Evolutionary conservation across 2,797 vertebrate species (phyloP).

Genomic region (Sparus aurata): DNA sequence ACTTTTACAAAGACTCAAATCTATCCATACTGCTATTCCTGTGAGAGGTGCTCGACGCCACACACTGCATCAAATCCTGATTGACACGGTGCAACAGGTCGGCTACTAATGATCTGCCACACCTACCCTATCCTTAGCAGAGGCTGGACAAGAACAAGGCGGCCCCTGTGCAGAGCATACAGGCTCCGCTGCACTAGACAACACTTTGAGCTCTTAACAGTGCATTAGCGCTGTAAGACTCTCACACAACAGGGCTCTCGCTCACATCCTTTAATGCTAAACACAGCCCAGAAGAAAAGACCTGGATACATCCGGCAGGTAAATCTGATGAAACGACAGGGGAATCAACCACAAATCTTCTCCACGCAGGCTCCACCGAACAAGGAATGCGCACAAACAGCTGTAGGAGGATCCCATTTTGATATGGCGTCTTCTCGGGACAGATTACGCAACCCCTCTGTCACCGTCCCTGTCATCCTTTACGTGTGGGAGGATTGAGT

Average conservation of each 20-base stretch:
- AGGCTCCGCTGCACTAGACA: slow-evolving; percentile 16
- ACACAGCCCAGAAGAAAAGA: slow-evolving; percentile 36
- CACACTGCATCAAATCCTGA: slow-evolving; percentile 21
- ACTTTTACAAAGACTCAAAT: not conserved
- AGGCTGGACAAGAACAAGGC: slow-evolving; percentile 20
- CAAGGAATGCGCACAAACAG: slow-evolving; percentile 38
- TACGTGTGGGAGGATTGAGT: slow-evolving; percentile 55
- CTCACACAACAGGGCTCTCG: slow-evolving; percentile 11
- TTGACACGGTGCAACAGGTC: slow-evolving; percentile 32
- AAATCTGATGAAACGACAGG: slow-evolving; percentile 57
- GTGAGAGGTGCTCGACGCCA: not conserved
- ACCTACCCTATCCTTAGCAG: not conserved
- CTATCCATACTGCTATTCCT: not conserved
- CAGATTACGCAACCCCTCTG: slow-evolving; percentile 66
- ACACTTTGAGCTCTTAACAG: slow-evolving; percentile 40
- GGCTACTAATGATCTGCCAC: slow-evolving; percentile 31
- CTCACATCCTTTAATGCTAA: slow-evolving; percentile 44
- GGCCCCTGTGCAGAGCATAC: slow-evolving; percentile 15
- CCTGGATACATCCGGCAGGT: slow-evolving; percentile 43
- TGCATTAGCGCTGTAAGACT: slow-evolving; percentile 24
- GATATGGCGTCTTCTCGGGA: slow-evolving; percentile 49
- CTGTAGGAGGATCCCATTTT: slow-evolving; percentile 59
- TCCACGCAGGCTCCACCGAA: slow-evolving; percentile 32
- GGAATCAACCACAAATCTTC: slow-evolving; percentile 53
- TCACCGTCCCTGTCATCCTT: slow-evolving; percentile 63